A percentile compares a stretch with the other conserved stretches of the same genome.
Evolutionary conservation across 2,113 vertebrate genomes (phyloP).

Genomic region (Crotalus helleri): DNA sequence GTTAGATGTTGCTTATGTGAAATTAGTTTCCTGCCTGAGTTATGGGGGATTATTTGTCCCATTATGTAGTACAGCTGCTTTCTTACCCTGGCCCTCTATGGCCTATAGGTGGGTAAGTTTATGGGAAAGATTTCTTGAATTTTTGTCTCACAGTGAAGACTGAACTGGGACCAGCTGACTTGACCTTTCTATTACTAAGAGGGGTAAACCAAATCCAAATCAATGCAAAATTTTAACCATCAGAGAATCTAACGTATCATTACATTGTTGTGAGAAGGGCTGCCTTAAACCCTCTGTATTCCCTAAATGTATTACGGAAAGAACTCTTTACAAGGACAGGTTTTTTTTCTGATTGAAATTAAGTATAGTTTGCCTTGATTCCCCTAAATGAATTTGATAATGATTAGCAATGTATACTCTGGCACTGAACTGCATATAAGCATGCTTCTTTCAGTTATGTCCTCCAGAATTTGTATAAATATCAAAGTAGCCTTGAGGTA

Average conservation of each 20-base stretch:
- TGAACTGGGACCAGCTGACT: not conserved
- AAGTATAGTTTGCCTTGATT: not conserved
- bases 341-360: not conserved
- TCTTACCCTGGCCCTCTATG: not conserved
- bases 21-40: not conserved
- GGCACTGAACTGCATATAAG: not conserved
- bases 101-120: not conserved
- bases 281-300: not conserved
- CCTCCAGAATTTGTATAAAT: slow-evolving; percentile 37
- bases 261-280: not conserved
- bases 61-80: not conserved
- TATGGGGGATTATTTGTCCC: not conserved
- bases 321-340: not conserved
- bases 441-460: slow-evolving; percentile 45
- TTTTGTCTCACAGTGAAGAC: not conserved
- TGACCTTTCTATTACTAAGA: not conserved
- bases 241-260: not conserved
- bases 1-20: not conserved
- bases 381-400: slow-evolving; percentile 13
- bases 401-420: slow-evolving; percentile 8
- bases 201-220: not conserved
- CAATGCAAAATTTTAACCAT: not conserved
- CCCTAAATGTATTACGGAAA: not conserved
- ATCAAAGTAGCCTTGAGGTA: slow-evolving; percentile 27
- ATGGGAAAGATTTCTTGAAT: not conserved